Evolutionary conservation across 2,888 invertebrate species (phyloP), one percentile per base, ranked within the genome.

Genomic region (Ochropacha duplaris): DNA sequence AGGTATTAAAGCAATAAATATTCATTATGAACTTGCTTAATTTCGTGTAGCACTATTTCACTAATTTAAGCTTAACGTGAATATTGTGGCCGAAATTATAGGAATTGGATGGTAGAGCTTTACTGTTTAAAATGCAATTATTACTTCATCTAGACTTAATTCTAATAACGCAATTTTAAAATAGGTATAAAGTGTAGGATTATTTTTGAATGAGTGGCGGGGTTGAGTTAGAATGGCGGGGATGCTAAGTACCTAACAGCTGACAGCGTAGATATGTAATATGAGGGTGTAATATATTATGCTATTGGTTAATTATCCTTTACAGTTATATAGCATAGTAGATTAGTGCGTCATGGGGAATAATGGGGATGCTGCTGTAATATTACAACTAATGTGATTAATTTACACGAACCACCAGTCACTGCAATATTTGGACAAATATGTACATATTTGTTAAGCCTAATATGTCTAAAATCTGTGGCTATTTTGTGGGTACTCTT

Each of bases 11-110:
- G 77, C 88, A 70, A 89, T 92, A 92, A 92, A 92, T 91, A 91
- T 90, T 88, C 87, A 90, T 92, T 92, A 91, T 87, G 85, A 89
- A 89, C 83, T 91, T 85, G 86, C 87, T 90, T 88, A 90, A 91
- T 91, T 88, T 86, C 80, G 79, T 79, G 85, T 79, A 80, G 77
- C 83, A 83, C 85, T 90, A 87, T 87, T 86, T 81, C 83, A 79
- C 83, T 88, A 88, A 88, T 88, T 88, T 84, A 79, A 84, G 81
- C 84, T 83, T 84, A 84, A 83, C 80, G 72, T 71, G 74, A 70
- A 79, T 69, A 73, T 51, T 51, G 74, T 69, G 78, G 75, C 59
- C 58, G 60, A 71, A 68, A 67, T 69, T 71, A 72, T 74, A 70
- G 63, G 65, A 58, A 57, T 68, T 64, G 54, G 55, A 51, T 67